A percentile compares a stretch with the other conserved stretches of the same genome.
These are phyloP conservation scores for Mythimna impura DNA, from an alignment of 2,888 invertebrate species.

Conservation along the genomic window DNA sequence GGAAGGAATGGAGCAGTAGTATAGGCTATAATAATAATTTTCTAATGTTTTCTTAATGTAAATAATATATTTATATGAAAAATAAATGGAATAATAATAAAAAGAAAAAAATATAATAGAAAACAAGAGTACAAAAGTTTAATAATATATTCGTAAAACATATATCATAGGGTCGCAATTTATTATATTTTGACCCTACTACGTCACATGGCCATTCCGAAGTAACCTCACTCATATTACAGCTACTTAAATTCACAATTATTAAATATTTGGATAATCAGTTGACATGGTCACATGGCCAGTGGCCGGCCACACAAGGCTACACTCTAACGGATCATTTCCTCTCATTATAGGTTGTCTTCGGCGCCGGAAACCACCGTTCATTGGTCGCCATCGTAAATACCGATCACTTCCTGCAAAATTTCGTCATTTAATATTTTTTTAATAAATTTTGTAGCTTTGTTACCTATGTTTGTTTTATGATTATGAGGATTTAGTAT, in stretches of 20 bases:
- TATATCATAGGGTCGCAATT: background rate
- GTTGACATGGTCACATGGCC: conserved; percentile 52
- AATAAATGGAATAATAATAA: no score
- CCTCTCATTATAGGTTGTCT: conserved; percentile 66
- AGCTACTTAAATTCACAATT: conserved; percentile 33
- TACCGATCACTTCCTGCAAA: conserved; percentile 80
- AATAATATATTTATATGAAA: no score
- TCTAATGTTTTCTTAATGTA: no score
- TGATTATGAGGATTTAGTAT: conserved; percentile 24
- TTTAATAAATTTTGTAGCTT: conserved; percentile 30
- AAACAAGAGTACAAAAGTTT: background rate
- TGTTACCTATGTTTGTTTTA: conserved; percentile 17
- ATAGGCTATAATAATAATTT: no score
- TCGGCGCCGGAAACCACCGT: conserved; percentile 80
- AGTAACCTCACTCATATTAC: conserved; percentile 10
- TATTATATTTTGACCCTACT: background rate
- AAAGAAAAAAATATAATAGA: no score
- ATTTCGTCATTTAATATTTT: conserved; percentile 60
- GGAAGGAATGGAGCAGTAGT: no score
- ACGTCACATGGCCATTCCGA: background rate
- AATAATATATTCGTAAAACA: background rate
- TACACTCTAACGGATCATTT: conserved; percentile 62
- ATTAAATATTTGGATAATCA: conserved; percentile 57
- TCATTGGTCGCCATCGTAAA: conserved; percentile 80
- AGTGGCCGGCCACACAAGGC: conserved; percentile 49